Conservation (phyloP, 2,888 invertebrate genomes). For the Hermaeophaga mercurialis region DNA sequence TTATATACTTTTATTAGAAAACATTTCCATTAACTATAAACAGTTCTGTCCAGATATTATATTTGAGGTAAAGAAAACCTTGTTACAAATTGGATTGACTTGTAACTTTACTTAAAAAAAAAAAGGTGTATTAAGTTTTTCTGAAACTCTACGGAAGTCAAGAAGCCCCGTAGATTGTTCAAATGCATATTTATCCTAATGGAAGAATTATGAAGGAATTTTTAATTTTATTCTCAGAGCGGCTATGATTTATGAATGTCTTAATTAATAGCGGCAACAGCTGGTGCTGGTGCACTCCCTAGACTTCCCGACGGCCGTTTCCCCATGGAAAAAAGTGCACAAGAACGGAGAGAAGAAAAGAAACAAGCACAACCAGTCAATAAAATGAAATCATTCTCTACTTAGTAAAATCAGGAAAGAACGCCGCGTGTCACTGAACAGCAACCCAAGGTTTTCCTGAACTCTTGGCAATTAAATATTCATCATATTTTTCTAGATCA, state of each 20-base stretch:
- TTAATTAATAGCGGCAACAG: conserved; percentile 50
- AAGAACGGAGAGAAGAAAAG: conserved; percentile 17
- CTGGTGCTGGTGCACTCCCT: conserved; percentile 33
- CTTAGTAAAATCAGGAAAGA: conserved; percentile 12
- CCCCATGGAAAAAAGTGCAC: conserved; percentile 7
- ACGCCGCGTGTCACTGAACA: not conserved
- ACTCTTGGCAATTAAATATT: too few relatives aligned
- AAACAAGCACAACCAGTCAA: conserved; percentile 23
- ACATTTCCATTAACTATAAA: too few relatives aligned
- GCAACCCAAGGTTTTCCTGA: too few relatives aligned
- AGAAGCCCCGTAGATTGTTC: not conserved
- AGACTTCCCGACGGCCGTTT: conserved; percentile 28
- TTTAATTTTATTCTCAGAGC: conserved; percentile 49
- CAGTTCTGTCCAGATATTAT: too few relatives aligned
- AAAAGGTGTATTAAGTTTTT: too few relatives aligned
- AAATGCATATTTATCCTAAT: conserved; percentile 44
- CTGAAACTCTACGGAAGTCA: too few relatives aligned
- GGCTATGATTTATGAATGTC: conserved; percentile 50
- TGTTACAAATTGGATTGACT: too few relatives aligned
- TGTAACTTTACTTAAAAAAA: too few relatives aligned
- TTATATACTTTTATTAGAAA: too few relatives aligned
- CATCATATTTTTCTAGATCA: too few relatives aligned
- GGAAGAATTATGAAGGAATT: conserved; percentile 49
- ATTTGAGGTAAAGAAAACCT: too few relatives aligned
- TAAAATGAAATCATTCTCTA: conserved; percentile 31